Evolutionary conservation across 2,888 invertebrate species (phyloP).

Genomic region (Drosophila pseudotakahashii): DNA sequence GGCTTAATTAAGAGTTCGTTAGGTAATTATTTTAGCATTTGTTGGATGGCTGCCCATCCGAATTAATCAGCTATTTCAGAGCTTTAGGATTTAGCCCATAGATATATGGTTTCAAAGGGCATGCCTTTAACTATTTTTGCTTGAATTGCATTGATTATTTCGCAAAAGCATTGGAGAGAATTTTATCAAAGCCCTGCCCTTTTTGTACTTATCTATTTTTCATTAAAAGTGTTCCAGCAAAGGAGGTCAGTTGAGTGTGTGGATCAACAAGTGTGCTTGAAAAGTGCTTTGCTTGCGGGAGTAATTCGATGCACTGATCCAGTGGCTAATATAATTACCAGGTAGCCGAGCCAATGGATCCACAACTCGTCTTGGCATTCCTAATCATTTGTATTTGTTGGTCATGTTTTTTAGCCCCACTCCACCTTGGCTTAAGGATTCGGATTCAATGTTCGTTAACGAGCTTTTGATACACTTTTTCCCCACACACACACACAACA

Average conservation of each 20-base stretch:
- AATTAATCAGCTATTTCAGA: not conserved
- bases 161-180: not conserved
- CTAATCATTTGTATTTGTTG: slow-evolving; percentile 24
- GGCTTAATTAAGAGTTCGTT: not conserved
- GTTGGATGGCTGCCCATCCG: not conserved
- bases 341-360: not conserved
- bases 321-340: slow-evolving; percentile 18
- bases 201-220: not conserved
- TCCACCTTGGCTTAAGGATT: not conserved
- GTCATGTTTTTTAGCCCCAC: slow-evolving; percentile 15
- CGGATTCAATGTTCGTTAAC: slow-evolving; percentile 35
- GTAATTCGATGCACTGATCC: slow-evolving; percentile 14
- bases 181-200: not conserved
- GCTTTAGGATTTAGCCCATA: too few relatives aligned
- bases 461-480: slow-evolving; percentile 61
- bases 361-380: slow-evolving; percentile 7
- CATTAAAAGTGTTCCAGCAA: not conserved
- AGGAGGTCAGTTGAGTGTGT: not conserved
- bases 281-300: not conserved
- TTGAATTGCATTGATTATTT: not conserved
- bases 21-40: not conserved
- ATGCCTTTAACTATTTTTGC: not conserved
- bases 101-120: not conserved
- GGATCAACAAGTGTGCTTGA: slow-evolving; percentile 24
- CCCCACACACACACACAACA: not conserved